A percentile compares a stretch with the other conserved stretches of the same genome.
Evolutionary conservation across 2,888 invertebrate genomes (phyloP).

Genomic region (Zonitis immaculata): DNA sequence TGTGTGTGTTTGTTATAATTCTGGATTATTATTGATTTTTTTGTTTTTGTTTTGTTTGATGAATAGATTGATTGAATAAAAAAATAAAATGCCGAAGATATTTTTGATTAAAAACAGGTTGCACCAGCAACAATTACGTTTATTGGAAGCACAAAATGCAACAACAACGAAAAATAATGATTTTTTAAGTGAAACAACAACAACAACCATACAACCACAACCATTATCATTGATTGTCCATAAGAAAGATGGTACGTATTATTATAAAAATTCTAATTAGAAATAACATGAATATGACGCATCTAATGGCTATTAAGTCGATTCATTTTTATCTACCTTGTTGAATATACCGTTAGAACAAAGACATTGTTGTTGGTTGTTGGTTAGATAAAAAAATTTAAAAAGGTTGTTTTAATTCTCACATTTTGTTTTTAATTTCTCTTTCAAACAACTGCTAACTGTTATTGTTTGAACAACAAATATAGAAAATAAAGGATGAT

Average conservation of each 20-base stretch:
- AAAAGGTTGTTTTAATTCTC: too few relatives aligned
- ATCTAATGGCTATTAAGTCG: slow-evolving; percentile 1
- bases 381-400: too few relatives aligned
- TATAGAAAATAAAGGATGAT: too few relatives aligned
- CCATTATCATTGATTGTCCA: slow-evolving; percentile 59
- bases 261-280: too few relatives aligned
- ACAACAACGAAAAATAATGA: slow-evolving; percentile 60
- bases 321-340: slow-evolving; percentile 1
- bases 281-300: too few relatives aligned
- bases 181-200: slow-evolving; percentile 43
- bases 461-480: too few relatives aligned
- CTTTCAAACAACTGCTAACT: too few relatives aligned
- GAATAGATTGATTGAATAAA: too few relatives aligned
- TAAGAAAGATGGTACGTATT: slow-evolving; percentile 48
- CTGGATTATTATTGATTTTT: slow-evolving; percentile 17
- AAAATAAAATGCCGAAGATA: slow-evolving; percentile 95
- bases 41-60: too few relatives aligned
- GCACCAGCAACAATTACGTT: slow-evolving; percentile 83
- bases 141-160: slow-evolving; percentile 78
- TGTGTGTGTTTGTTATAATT: slow-evolving; percentile 7
- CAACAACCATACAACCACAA: slow-evolving; percentile 39
- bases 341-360: too few relatives aligned
- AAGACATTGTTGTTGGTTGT: neutral
- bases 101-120: slow-evolving; percentile 86
- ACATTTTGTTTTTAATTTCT: too few relatives aligned